Base-by-base conservation (phyloP, 2,113 vertebrate species). In the Myotis davidii region DNA sequence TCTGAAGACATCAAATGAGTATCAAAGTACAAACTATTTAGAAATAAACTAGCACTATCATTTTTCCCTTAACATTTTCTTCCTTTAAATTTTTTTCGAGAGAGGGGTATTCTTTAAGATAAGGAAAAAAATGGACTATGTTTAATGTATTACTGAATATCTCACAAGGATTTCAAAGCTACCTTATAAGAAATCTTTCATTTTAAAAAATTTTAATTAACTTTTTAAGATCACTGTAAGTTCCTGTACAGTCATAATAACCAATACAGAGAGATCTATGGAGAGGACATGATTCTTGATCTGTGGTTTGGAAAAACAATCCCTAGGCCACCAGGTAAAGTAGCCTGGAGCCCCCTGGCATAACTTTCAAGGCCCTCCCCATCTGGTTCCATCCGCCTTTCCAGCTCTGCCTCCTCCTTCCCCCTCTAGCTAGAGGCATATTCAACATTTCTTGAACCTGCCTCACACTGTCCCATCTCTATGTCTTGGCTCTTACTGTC, bases 121-220 rank as follows among this genome's bases (percentile, higher is more conserved):
- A 85, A 74, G 14, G 34, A 89, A 16, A 9, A 90, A 84, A 85
- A 90, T 73, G 42, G 64, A 61, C 54, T 82, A 69, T 14, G 5
- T 21, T 32, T 64, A 89, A 88, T 9, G 9, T 52, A 70, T 67
- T 69, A 90, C 85, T 81, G 18, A 96, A 50, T 34, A 76, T 72
- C 48, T 69, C 76, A 70, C 32, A 91, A 95, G 59, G 73, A 91
- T 76, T 76, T 90, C 84, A 96, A 96, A 94, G 29, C 6, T 88
- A 74, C 25, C 88, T 73, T 87, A 67, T 56, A 93, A 61, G 69
- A 82, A 42, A 54, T 69, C 69, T 65, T 76, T 54, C 79, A 50
- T 65, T 70, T 52, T 64, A 29, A 10, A 84, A 94, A 67, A 13
- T 42, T 94, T 88, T 61, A 77, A 90, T 56, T 65, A 84, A 70